phyloP scores from a whole-genome alignment of 2,888 invertebrate genomes.

The Gnatocerus cornutus region DNA sequence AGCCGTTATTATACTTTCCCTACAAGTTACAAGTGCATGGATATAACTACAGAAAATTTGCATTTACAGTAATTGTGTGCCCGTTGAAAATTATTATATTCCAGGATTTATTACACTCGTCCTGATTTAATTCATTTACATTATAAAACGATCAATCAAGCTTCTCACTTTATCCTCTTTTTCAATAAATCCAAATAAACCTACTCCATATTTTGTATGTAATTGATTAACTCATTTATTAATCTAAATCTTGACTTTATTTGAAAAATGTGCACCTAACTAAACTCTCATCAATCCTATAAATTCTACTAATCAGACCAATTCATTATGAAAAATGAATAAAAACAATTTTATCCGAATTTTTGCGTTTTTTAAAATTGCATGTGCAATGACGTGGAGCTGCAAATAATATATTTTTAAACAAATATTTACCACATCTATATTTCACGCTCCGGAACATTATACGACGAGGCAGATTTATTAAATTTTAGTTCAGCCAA shows the following conservation, averaged over 20 bases:
- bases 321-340: slow-evolving; percentile 28
- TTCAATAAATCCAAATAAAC: slow-evolving; percentile 47
- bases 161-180: slow-evolving; percentile 40
- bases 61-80: slow-evolving; percentile 46
- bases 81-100: slow-evolving; percentile 42
- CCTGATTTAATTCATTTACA: slow-evolving; percentile 44
- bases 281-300: slow-evolving; percentile 30
- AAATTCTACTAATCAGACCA: slow-evolving; percentile 31
- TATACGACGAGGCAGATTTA: slow-evolving; percentile 35
- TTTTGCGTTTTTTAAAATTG: slow-evolving; percentile 20
- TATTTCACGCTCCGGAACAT: slow-evolving; percentile 30
- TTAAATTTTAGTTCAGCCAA: slow-evolving; percentile 45
- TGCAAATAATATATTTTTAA: slow-evolving; percentile 29
- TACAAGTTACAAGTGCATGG: slow-evolving; percentile 41
- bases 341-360: slow-evolving; percentile 14
- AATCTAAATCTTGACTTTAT: slow-evolving; percentile 40
- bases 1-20: slow-evolving; percentile 51
- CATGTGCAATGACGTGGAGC: background rate
- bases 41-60: slow-evolving; percentile 40
- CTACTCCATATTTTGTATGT: slow-evolving; percentile 42
- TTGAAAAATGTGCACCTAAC: slow-evolving; percentile 36
- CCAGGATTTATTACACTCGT: slow-evolving; percentile 40
- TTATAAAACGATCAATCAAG: slow-evolving; percentile 47
- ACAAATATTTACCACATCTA: slow-evolving; percentile 38
- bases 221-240: slow-evolving; percentile 48